Percentiles rank a stretch among this genome's conserved stretches.
Evolutionary conservation across 2,888 invertebrate genomes (phyloP).

Genomic region (Halocaridina rubra): DNA sequence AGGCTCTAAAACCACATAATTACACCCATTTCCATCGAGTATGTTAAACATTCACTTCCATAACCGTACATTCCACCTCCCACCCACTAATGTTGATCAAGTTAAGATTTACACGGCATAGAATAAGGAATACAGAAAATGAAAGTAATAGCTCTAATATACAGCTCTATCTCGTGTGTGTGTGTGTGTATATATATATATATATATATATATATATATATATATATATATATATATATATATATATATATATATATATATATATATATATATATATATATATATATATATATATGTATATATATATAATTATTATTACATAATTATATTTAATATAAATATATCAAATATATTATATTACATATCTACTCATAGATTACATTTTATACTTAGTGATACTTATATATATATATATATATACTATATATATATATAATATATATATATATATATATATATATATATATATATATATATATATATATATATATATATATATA

Average conservation of each 20-base stretch:
- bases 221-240: neutral
- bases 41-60: neutral
- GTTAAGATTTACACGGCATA: neutral
- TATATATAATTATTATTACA: neutral
- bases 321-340: neutral
- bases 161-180: too few relatives aligned
- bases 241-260: neutral
- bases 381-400: neutral
- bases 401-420: conserved; percentile 12
- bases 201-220: neutral
- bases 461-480: conserved; percentile 15
- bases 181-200: too few relatives aligned
- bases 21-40: neutral
- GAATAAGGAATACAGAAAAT: too few relatives aligned
- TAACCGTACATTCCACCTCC: neutral
- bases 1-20: neutral
- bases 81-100: neutral
- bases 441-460: conserved; percentile 12
- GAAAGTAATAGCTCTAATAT: too few relatives aligned
- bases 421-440: conserved; percentile 32
- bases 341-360: neutral
- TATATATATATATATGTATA: neutral
- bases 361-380: too few relatives aligned
- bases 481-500: neutral
- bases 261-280: neutral